Base-by-base conservation (phyloP, 2,113 vertebrate genomes). In the Aplodontia rufa region DNA sequence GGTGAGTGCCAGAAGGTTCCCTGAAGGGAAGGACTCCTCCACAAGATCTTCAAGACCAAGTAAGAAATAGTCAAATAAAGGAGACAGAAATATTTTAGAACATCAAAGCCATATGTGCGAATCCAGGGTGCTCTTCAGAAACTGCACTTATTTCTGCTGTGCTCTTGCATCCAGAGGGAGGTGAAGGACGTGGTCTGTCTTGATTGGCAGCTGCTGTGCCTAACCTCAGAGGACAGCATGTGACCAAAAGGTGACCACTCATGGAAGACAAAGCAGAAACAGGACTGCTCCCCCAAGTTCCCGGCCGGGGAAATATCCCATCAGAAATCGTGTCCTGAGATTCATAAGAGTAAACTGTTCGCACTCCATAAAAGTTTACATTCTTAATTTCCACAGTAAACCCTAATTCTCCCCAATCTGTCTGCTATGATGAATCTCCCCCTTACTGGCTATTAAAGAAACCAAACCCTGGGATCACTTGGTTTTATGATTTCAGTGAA, bases 1-100 rank as follows among this genome's bases (percentile, higher is more conserved):
- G 24, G 71, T 0, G 32, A n/a, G 26, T 75, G 85, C 69, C 24
- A 9, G 71, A 64, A 81, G 64, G 20, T 49, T 92, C 89, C 45
- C 75, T 37, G 60, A 68, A 30, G 42, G 49, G 26, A 53, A 85
- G 71, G 84, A 32, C 68, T 66, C 78, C 88, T 82, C 35, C 64
- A 42, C 19, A 72, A 6, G 37, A 12, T 68, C 81, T 78, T 53
- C 66, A 66, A 60, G 86, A 93, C 76, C 71, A 42, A 75, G 87
- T 35, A 69, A 58, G 87, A 75, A 37, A 53, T n/a, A 24, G n/a
- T 89, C 72, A 76, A 81, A 80, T 85, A 93, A 78, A 76, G 74
- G 68, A 95, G 49, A 74, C 74, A 82, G 69, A 64, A 75, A 58
- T 58, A 85, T 55, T 90, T 40, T 32, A 80, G 64, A 87, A 83